These are phyloP conservation scores for Onthophagus taurus DNA, from an alignment of 1,140 invertebrate species.

Conservation along the genomic window DNA sequence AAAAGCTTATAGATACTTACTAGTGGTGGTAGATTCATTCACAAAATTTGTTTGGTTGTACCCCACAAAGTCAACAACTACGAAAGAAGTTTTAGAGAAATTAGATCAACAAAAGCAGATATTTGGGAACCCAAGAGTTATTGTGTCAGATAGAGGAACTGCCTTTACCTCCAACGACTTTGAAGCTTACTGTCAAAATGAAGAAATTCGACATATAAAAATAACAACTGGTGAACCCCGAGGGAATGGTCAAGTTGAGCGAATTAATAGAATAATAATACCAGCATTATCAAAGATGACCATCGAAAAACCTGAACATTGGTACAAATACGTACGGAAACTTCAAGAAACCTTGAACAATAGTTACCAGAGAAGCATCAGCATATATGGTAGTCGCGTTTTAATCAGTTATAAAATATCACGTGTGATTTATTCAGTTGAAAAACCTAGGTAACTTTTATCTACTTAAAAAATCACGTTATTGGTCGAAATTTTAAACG, in stretches of 20 bases:
- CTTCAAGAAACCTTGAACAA: too few species aligned
- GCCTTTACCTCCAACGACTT: slow-evolving; percentile 18
- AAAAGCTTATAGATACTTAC: slow-evolving; percentile 23
- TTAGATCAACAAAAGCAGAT: slow-evolving; percentile 15
- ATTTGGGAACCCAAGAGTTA: slow-evolving; percentile 17
- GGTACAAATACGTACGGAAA: not conserved
- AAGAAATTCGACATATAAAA: not conserved
- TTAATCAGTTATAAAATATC: too few species aligned
- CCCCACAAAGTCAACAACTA: slow-evolving; percentile 12
- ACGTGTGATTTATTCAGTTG: too few species aligned
- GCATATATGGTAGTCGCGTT: too few species aligned
- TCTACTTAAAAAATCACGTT: too few species aligned
- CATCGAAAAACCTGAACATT: not conserved
- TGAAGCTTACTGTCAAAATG: not conserved
- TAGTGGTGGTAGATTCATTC: slow-evolving; percentile 23
- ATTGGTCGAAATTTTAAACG: too few species aligned
- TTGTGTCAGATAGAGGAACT: slow-evolving; percentile 20
- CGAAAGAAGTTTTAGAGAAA: slow-evolving; percentile 15
- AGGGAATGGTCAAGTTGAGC: slow-evolving; percentile 11
- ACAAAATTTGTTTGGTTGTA: slow-evolving; percentile 24
- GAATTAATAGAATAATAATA: not conserved
- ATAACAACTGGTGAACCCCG: not conserved
- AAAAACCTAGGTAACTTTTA: too few species aligned
- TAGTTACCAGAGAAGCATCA: too few species aligned
- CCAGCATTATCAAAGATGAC: not conserved